Percentiles rank a stretch among this genome's conserved stretches.
Evolutionary conservation across 2,888 invertebrate species (phyloP).

Genomic region (Plebejus argus): DNA sequence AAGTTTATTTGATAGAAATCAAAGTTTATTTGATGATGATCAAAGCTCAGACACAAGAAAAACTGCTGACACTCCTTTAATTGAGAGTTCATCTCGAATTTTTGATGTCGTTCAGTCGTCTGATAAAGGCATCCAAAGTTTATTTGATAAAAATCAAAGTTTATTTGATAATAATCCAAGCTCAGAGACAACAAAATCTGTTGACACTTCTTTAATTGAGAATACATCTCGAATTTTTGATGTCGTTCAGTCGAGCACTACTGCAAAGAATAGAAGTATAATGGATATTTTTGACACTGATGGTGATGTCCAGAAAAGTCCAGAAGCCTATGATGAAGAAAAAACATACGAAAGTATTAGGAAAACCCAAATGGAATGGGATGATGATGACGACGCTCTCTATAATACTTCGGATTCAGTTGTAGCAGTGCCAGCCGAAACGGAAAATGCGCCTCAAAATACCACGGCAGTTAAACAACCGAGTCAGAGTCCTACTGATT

Average conservation of each 20-base stretch:
- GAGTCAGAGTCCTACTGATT: constrained; percentile 54
- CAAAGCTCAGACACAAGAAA: constrained; percentile 38
- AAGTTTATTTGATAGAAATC: constrained; percentile 34
- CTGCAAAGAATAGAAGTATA: constrained; percentile 65
- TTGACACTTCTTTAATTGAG: constrained; percentile 40
- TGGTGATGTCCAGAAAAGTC: constrained; percentile 48
- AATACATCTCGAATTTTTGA: constrained; percentile 59
- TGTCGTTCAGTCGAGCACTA: constrained; percentile 59
- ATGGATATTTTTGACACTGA: constrained; percentile 67
- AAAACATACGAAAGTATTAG: constrained; percentile 55
- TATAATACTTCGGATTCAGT: constrained; percentile 59
- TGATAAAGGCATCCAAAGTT: constrained; percentile 45
- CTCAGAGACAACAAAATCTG: constrained; percentile 41
- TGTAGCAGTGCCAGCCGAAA: constrained; percentile 41
- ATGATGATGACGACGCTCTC: constrained; percentile 74
- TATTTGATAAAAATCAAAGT: neutral
- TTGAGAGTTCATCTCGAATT: constrained; percentile 50
- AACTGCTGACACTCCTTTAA: constrained; percentile 38
- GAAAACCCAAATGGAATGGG: constrained; percentile 63
- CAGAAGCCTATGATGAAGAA: constrained; percentile 51
- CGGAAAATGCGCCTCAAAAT: constrained; percentile 43
- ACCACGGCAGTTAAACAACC: constrained; percentile 42
- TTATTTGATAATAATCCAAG: neutral
- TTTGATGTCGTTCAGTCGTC: constrained; percentile 65
- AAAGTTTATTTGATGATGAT: too few species aligned